Evolutionary conservation across 2,113 vertebrate genomes (phyloP).

Genomic region (Labeo rohita): DNA sequence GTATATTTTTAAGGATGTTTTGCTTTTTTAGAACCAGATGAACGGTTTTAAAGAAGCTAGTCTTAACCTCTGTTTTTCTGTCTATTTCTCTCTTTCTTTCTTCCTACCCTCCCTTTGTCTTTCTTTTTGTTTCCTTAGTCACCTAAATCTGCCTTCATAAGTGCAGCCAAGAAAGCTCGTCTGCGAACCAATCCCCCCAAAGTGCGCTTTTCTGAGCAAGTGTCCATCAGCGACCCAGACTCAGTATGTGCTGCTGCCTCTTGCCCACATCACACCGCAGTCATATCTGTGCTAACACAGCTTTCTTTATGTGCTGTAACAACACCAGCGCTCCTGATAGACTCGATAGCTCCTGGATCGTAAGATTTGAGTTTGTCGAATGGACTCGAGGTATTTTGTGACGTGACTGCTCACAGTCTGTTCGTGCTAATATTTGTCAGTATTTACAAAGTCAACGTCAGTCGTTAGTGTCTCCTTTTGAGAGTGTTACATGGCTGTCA

Average conservation of each 20-base stretch:
- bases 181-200: conserved; percentile 92
- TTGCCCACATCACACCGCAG: conserved; percentile 42
- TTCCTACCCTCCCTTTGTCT: conserved; percentile 56
- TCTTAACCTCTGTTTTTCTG: conserved; percentile 6
- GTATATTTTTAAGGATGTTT: too few relatives aligned
- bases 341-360: not conserved
- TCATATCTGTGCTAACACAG: conserved; percentile 45
- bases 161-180: conserved; percentile 94
- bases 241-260: conserved; percentile 83
- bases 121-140: conserved; percentile 77
- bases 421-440: not conserved
- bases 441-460: not conserved
- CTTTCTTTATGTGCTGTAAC: conserved; percentile 43
- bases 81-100: conserved; percentile 42
- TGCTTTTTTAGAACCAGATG: not conserved
- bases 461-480: conserved; percentile 1
- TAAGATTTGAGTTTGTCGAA: not conserved
- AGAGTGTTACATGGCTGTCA: conserved; percentile 44
- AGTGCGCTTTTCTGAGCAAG: conserved; percentile 97
- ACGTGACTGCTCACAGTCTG: not conserved
- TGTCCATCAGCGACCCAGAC: conserved; percentile 91
- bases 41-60: not conserved
- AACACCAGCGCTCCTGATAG: conserved; percentile 12
- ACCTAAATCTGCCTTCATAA: conserved; percentile 98
- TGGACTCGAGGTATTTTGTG: conserved; percentile 1